Conservation (phyloP, 2,797 vertebrate genomes). For the Cyprinella venusta region DNA sequence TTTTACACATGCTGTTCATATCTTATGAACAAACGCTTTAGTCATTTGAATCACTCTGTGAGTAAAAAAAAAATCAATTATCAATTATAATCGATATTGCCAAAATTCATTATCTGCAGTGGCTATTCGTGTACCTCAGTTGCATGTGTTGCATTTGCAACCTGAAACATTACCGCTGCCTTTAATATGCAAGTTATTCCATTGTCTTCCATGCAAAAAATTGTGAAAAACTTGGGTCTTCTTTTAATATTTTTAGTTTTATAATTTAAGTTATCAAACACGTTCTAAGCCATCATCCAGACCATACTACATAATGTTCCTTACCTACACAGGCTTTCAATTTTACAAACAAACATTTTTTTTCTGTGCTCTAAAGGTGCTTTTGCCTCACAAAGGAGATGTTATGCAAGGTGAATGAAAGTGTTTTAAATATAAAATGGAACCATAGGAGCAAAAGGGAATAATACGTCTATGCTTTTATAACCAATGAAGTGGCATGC, state of each 20-base stretch:
- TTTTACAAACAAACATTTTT: not conserved
- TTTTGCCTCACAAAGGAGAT: slow-evolving; percentile 37
- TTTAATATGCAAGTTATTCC: slow-evolving; percentile 48
- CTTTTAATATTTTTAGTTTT: not conserved
- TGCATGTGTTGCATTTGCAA: slow-evolving; percentile 20
- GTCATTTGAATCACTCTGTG: not conserved
- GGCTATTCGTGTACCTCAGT: slow-evolving; percentile 6
- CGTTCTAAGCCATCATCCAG: slow-evolving; percentile 28
- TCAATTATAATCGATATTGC: too few species aligned
- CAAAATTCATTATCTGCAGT: not conserved
- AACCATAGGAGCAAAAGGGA: slow-evolving; percentile 35
- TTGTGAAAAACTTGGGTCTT: not conserved
- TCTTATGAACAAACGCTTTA: slow-evolving; percentile 14
- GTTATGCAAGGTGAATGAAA: slow-evolving; percentile 50
- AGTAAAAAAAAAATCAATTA: not conserved
- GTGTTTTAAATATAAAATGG: slow-evolving; percentile 7
- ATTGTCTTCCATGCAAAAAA: slow-evolving; percentile 34
- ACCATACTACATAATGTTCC: slow-evolving; percentile 1
- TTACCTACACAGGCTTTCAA: not conserved
- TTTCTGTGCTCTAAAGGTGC: slow-evolving; percentile 46
- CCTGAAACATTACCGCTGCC: not conserved
- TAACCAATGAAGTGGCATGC: slow-evolving; percentile 15
- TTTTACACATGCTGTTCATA: slow-evolving; percentile 14
- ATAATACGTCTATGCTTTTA: slow-evolving; percentile 10
- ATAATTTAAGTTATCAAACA: not conserved